Base-by-base conservation (phyloP, 1,140 invertebrate species). In the Drosophila tsacasi region DNA sequence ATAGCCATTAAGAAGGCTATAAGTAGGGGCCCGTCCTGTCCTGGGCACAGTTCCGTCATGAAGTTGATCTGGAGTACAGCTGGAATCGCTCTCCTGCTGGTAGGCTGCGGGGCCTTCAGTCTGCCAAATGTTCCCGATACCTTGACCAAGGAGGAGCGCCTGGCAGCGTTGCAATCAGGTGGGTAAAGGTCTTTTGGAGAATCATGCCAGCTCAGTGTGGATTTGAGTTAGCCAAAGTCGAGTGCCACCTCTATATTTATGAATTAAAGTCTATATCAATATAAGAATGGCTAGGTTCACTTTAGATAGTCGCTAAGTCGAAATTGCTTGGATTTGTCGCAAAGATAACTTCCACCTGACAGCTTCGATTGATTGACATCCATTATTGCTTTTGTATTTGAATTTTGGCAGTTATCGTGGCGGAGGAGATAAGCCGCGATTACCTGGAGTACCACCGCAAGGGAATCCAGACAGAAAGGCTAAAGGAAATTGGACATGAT, bases 381-480 rank as follows among this genome's bases (percentile, higher is more conserved):
- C 46, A 19, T 54, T 25, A 42, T 57, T 46, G 44, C 10, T 47
- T 23, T 47, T 37, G 25, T 42, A 40, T 58, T 68, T 17, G 25
- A 23, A 21, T 32, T 54, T 58, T 65, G 73, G 37, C 46, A 87
- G 84, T 47, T 21, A 63, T 50, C 35, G n/a, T 85, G 9, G 83
- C 83, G 35, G 73, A 89, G 12, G 76, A 82, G 81, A 78, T 91
- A 74, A 79, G 79, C 65, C 50, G 77, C 3, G 89, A 91, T 66
- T 91, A 83, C 39, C 17, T 91, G 12, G 58, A 85, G 54, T 91
- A 91, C 30, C 30, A 81, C 15, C 30, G 25, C 6, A 89, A 83
- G 4, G 89, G 89, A 15, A 21, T 77, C 17, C 72, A 83, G 23
- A 62, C 83, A 15, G 23, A 61, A 7, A 25, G 76, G 25, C 54